Conservation (phyloP, 53 echinoderm and acorn worm genomes). For the Apostichopus leukothele region DNA sequence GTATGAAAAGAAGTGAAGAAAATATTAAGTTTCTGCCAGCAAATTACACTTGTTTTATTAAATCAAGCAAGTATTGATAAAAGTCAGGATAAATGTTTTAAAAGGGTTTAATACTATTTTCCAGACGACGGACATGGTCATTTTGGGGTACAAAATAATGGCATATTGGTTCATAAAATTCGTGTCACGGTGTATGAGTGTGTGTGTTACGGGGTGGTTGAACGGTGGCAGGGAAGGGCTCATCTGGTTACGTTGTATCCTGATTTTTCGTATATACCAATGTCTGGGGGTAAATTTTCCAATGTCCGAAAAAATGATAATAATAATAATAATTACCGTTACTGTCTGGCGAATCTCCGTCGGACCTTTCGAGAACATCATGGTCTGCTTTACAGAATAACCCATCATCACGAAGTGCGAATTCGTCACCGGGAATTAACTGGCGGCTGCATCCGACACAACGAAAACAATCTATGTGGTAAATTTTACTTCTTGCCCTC, state of each 20-base stretch:
- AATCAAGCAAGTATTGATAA: too few species aligned
- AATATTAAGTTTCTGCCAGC: too few species aligned
- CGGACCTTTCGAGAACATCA: constrained; percentile 83
- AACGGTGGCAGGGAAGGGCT: not conserved
- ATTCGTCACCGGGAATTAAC: constrained; percentile 98
- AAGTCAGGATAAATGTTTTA: too few species aligned
- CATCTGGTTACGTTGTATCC: not conserved
- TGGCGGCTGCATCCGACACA: constrained; percentile 98
- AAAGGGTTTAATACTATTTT: too few species aligned
- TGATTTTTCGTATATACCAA: not conserved
- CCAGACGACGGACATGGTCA: too few species aligned
- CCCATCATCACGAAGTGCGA: constrained; percentile 95
- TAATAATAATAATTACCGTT: constrained; percentile 25
- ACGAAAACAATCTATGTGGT: constrained; percentile 87
- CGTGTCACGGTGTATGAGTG: too few species aligned
- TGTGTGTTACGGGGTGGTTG: too few species aligned
- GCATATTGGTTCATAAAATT: too few species aligned
- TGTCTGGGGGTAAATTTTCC: too few species aligned
- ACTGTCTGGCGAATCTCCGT: constrained; percentile 47
- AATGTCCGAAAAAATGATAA: not conserved
- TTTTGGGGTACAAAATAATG: too few species aligned
- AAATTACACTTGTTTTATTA: too few species aligned
- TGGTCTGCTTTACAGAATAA: constrained; percentile 98
- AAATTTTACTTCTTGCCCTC: constrained; percentile 98
- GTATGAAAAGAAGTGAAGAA: too few species aligned